Conservation (phyloP, 2,797 vertebrate genomes). For the Sebastes variabilis region DNA sequence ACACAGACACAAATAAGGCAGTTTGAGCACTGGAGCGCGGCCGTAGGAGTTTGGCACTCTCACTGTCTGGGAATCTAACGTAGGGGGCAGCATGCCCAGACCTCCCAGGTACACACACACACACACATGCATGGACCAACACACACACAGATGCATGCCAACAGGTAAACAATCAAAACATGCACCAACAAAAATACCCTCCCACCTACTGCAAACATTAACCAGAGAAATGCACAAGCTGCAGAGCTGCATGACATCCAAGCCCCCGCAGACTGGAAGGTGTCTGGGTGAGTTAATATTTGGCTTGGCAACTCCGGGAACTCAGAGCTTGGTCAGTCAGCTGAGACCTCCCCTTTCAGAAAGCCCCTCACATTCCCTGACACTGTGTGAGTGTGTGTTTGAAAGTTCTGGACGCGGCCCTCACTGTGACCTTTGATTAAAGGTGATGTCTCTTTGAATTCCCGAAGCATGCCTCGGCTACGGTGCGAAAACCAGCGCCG, state of each 20-base stretch:
- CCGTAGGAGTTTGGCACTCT: slow-evolving; percentile 58
- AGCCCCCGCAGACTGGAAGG: slow-evolving; percentile 29
- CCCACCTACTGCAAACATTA: slow-evolving; percentile 55
- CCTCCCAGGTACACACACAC: slow-evolving; percentile 56
- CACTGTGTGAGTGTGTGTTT: slow-evolving; percentile 40
- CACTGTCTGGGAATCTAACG: slow-evolving; percentile 70
- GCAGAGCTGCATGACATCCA: slow-evolving; percentile 26
- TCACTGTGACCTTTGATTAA: slow-evolving; percentile 62
- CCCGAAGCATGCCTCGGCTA: slow-evolving; percentile 16
- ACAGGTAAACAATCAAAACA: slow-evolving; percentile 45
- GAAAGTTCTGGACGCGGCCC: slow-evolving; percentile 21
- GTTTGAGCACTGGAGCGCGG: slow-evolving; percentile 34
- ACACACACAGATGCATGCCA: slow-evolving; percentile 33
- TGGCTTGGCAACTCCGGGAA: slow-evolving; percentile 56
- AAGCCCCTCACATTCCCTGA: slow-evolving; percentile 67
- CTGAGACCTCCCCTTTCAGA: slow-evolving; percentile 68
- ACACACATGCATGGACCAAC: slow-evolving; percentile 5
- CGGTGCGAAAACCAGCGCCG: background rate
- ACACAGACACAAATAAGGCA: slow-evolving; percentile 23
- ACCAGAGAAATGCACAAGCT: slow-evolving; percentile 31
- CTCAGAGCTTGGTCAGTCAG: slow-evolving; percentile 64
- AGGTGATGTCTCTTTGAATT: slow-evolving; percentile 47
- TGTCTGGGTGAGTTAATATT: slow-evolving; percentile 75
- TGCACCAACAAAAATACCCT: slow-evolving; percentile 38
- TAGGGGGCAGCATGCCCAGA: slow-evolving; percentile 55